Evolutionary conservation across 2,113 vertebrate genomes (phyloP).

Genomic region (Callospermophilus lateralis): DNA sequence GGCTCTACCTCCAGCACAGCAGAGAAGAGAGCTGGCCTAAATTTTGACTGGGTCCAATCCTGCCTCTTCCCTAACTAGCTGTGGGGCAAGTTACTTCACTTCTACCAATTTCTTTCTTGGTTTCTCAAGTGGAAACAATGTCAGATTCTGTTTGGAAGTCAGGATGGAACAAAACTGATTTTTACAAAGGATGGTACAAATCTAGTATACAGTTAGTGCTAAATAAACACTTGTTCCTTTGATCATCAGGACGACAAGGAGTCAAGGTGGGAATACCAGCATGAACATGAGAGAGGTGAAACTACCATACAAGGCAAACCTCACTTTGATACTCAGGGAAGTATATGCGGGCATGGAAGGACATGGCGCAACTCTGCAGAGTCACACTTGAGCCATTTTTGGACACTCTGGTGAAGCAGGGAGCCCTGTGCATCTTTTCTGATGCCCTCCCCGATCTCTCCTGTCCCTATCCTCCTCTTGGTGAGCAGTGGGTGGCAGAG

Average conservation of each 20-base stretch:
- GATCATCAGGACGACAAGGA: neutral
- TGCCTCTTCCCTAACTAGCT: neutral
- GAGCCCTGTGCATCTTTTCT: neutral
- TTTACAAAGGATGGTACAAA: neutral
- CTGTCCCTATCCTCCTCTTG: neutral
- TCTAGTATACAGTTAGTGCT: neutral
- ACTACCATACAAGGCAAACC: neutral
- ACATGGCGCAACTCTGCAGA: accelerated
- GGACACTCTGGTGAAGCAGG: neutral
- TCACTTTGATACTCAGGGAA: accelerated
- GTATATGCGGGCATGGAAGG: neutral
- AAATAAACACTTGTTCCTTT: neutral
- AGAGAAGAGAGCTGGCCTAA: neutral
- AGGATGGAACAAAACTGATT: neutral
- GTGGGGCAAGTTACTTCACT: neutral
- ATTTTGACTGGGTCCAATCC: accelerated
- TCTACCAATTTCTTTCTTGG: neutral
- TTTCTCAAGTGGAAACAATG: neutral
- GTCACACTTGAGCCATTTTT: accelerated
- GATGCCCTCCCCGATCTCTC: accelerated
- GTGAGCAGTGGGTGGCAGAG: neutral
- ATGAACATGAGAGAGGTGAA: neutral
- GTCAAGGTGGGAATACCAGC: neutral
- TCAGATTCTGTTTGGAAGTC: neutral
- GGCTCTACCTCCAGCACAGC: neutral